Evolutionary conservation across 1,140 invertebrate genomes (phyloP).

Genomic region (Portunus trituberculatus): DNA sequence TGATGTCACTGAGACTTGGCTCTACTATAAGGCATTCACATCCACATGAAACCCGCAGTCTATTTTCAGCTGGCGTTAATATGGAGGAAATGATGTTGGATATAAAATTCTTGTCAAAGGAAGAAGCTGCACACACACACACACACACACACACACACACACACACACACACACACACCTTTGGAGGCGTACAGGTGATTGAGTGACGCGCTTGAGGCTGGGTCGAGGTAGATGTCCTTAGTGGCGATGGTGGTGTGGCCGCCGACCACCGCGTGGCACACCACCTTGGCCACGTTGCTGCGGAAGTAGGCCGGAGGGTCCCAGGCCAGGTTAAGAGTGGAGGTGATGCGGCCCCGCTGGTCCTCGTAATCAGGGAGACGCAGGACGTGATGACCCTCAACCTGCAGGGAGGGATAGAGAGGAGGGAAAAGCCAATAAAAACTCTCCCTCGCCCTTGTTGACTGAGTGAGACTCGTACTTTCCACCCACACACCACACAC

Average conservation of each 20-base stretch:
- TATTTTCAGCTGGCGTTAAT: too few species aligned
- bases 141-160: too few species aligned
- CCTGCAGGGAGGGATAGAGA: not conserved
- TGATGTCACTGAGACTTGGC: too few species aligned
- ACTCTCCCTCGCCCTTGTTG: too few species aligned
- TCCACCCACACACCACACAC: too few species aligned
- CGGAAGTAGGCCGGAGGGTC: slow-evolving; percentile 71
- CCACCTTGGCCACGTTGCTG: slow-evolving; percentile 60
- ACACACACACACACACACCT: slow-evolving; percentile 25
- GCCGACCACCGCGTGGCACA: slow-evolving; percentile 60
- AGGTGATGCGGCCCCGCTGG: slow-evolving; percentile 70
- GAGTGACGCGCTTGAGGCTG: slow-evolving; percentile 72
- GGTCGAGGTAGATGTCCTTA: slow-evolving; percentile 67
- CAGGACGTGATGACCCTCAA: slow-evolving; percentile 28
- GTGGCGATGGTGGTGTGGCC: slow-evolving; percentile 53
- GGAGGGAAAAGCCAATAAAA: not conserved
- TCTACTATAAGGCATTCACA: too few species aligned
- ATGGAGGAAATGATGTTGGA: too few species aligned
- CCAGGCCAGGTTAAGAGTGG: slow-evolving; percentile 55
- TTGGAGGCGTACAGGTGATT: slow-evolving; percentile 70
- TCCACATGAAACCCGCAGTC: too few species aligned
- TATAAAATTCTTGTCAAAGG: too few species aligned
- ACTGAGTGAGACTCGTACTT: too few species aligned
- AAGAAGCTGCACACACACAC: too few species aligned
- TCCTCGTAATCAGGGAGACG: slow-evolving; percentile 70